Base-by-base conservation (phyloP, 1,140 invertebrate genomes). In the Sarcophaga peregrina region DNA sequence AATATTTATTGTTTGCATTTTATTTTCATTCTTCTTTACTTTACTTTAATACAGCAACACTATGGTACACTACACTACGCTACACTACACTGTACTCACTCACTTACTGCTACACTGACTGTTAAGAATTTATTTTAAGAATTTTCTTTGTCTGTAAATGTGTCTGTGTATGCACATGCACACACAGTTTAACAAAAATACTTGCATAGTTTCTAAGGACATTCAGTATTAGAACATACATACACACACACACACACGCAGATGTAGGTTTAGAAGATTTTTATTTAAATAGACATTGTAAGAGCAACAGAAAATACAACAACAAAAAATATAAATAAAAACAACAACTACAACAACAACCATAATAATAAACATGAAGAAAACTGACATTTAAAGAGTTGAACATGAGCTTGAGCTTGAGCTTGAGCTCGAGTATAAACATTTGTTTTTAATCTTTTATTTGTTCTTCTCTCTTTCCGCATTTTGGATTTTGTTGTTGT, bases 341-440 rank as follows among this genome's bases (percentile, higher is more conserved):
- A 2, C 25, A 37, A 37, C 25, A 37, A 2, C 25, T 2, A 37
- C 25, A 37, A 37, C 25, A 37, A 37, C 25, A 37, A 37, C 25
- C 7, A n/a, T 58, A 58, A 58, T 13, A 58, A n/a, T n/a, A 58
- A 58, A 58, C 15, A 58, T n/a, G 25, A n/a, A 58, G 1, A 68
- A 68, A 20, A 68, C 17, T 68, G 10, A 68, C 62, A 20, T 68
- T 68, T 68, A 68, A 68, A 68, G 62, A 68, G 62, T 68, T 68
- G 17, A 68, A 68, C 62, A 68, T 20, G 9, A 68, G 20, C 25
- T 37, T 37, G 25, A 68, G 20, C 25, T 37, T 37, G 25, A 37
- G 25, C 25, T 68, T 68, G 17, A 68, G 20, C 17, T 20, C 10
- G 9, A 68, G 20, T 5, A 52, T 9, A 9, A 52, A 52, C 62